These are phyloP conservation scores for Melanotaenia parkinsoni DNA, from an alignment of 2,797 vertebrate species.

Conservation along the genomic window DNA sequence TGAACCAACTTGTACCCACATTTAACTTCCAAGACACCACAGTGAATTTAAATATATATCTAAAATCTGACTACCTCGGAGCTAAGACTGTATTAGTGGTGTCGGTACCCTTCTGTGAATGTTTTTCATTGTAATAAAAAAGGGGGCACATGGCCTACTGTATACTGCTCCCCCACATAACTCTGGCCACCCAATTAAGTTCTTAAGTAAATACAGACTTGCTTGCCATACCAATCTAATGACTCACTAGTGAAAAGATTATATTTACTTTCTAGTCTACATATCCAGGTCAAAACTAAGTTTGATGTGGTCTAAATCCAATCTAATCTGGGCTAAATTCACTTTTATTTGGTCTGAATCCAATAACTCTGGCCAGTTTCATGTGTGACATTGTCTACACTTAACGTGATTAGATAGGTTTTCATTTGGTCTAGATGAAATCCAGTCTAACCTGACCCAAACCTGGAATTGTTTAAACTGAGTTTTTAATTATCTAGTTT, in stretches of 20 bases:
- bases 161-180: background rate
- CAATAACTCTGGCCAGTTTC: background rate
- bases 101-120: background rate
- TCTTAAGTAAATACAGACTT: conserved; percentile 3
- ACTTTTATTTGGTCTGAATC: background rate
- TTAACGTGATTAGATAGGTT: background rate
- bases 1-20: background rate
- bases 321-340: background rate
- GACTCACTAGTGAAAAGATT: background rate
- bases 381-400: background rate
- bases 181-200: background rate
- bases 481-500: background rate
- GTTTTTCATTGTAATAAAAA: background rate
- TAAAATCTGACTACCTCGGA: background rate
- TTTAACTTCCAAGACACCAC: background rate
- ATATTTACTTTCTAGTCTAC: background rate
- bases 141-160: background rate
- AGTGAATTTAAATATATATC: background rate
- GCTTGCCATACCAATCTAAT: background rate
- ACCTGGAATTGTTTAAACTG: background rate
- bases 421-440: background rate
- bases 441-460: background rate
- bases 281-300: background rate
- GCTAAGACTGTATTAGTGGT: background rate
- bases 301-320: background rate